These are phyloP conservation scores for Autographa gamma DNA, from an alignment of 2,888 invertebrate species.

Conservation along the genomic window DNA sequence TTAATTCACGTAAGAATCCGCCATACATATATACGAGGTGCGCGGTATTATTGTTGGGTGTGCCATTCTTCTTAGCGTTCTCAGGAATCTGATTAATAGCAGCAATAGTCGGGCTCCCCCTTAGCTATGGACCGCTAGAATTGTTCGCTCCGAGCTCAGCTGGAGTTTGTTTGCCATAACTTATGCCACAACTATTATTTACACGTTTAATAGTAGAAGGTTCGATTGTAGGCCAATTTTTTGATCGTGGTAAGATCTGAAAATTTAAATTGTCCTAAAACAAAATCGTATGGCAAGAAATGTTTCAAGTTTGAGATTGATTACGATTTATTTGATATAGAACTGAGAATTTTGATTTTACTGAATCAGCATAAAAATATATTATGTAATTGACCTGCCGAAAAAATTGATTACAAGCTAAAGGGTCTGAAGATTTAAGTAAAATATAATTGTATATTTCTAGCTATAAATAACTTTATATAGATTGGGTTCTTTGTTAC, in stretches of 20 bases:
- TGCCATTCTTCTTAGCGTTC: slow-evolving; percentile 75
- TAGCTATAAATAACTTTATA: too few relatives aligned
- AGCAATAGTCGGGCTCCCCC: slow-evolving; percentile 78
- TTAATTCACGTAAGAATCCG: slow-evolving; percentile 12
- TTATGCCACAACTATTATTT: slow-evolving; percentile 37
- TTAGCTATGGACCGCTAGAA: slow-evolving; percentile 71
- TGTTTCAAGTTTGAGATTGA: too few relatives aligned
- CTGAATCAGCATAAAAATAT: too few relatives aligned
- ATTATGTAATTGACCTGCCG: too few relatives aligned
- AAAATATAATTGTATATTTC: too few relatives aligned
- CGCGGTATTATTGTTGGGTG: slow-evolving; percentile 74
- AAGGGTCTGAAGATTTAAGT: too few relatives aligned
- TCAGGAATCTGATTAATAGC: slow-evolving; percentile 83
- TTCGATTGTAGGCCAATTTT: slow-evolving; percentile 3
- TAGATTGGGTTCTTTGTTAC: too few relatives aligned
- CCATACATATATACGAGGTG: slow-evolving; percentile 54
- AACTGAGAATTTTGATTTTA: too few relatives aligned
- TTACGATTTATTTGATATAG: too few relatives aligned
- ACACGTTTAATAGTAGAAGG: background rate
- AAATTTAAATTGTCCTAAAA: background rate
- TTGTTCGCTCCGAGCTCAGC: slow-evolving; percentile 64
- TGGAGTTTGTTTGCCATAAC: slow-evolving; percentile 62
- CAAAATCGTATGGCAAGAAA: too few relatives aligned
- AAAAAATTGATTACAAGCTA: too few relatives aligned
- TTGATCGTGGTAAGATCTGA: background rate